Evolutionary conservation across 2,797 vertebrate genomes (phyloP).

Genomic region (Lagorchestes hirsutus): DNA sequence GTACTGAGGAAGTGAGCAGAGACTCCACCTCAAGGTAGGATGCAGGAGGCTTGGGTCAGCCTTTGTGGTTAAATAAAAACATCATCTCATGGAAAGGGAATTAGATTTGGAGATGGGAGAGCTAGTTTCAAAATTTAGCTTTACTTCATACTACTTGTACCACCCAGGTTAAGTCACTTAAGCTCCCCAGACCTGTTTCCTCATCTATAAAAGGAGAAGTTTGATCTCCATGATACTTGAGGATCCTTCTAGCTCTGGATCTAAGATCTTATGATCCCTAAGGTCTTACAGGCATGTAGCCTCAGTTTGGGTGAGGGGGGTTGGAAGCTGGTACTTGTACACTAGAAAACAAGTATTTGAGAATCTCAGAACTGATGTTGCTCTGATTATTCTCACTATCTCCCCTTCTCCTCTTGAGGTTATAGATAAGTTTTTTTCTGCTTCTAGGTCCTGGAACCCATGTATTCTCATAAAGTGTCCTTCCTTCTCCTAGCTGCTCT

Average conservation of each 20-base stretch:
- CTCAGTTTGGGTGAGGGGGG: neutral
- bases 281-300: neutral
- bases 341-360: neutral
- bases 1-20: neutral
- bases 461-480: neutral
- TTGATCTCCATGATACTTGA: neutral
- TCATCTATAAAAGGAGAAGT: neutral
- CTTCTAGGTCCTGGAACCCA: neutral
- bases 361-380: neutral
- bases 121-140: neutral
- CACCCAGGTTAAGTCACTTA: neutral
- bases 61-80: neutral
- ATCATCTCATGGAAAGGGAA: neutral
- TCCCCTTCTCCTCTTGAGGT: neutral
- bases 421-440: neutral
- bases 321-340: neutral
- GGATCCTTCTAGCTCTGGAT: neutral
- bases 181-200: neutral
- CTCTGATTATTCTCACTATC: neutral
- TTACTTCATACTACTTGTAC: neutral
- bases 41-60: neutral
- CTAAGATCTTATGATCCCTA: neutral
- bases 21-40: neutral
- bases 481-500: neutral
- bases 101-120: neutral